These are phyloP conservation scores for Solenopsis fugax DNA, from an alignment of 1,140 invertebrate genomes.

Conservation along the genomic window DNA sequence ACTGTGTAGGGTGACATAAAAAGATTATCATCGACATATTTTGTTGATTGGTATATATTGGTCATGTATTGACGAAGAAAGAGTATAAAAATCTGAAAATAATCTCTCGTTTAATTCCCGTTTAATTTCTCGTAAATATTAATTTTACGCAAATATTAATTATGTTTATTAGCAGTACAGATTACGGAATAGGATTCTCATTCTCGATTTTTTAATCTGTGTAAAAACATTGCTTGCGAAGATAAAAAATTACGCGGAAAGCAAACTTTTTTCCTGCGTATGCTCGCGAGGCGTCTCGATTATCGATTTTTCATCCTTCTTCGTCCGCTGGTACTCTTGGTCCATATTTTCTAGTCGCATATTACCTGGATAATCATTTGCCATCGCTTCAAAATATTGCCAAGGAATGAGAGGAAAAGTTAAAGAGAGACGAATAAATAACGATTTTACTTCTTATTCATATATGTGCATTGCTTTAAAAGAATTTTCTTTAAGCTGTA, in stretches of 20 bases:
- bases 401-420: neutral
- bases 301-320: slow-evolving; percentile 57
- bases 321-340: slow-evolving; percentile 19
- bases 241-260: slow-evolving; percentile 38
- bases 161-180: neutral
- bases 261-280: slow-evolving; percentile 48
- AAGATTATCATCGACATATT: neutral
- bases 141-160: slow-evolving; percentile 23
- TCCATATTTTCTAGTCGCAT: slow-evolving; percentile 36
- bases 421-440: neutral
- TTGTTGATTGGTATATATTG: neutral
- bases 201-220: slow-evolving; percentile 28
- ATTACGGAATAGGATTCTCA: slow-evolving; percentile 5
- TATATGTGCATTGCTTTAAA: slow-evolving; percentile 2
- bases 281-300: slow-evolving; percentile 23
- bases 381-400: slow-evolving; percentile 38
- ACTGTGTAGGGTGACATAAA: neutral
- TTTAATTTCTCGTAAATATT: slow-evolving; percentile 29
- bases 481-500: neutral
- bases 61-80: neutral
- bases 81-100: slow-evolving; percentile 4
- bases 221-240: slow-evolving; percentile 10
- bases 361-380: slow-evolving; percentile 52
- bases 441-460: slow-evolving; percentile 1
- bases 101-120: neutral